These are phyloP conservation scores for Acropora tenuis DNA, from an alignment of 64 coral and sea anemone genomes.

Conservation along the genomic window DNA sequence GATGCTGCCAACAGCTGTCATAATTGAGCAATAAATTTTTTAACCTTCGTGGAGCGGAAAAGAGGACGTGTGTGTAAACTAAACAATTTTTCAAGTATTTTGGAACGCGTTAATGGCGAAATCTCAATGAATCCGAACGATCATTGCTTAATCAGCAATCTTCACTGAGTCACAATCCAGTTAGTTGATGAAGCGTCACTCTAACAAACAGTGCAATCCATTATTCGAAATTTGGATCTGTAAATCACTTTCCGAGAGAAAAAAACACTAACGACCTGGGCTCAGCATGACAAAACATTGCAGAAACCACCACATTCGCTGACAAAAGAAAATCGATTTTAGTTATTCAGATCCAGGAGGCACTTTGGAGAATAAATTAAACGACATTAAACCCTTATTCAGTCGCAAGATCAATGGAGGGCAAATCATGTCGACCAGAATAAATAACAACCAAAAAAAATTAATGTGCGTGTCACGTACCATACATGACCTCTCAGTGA, in stretches of 20 bases:
- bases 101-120: not conserved
- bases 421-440: not conserved
- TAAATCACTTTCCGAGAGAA: slow-evolving; percentile 3
- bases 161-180: no score
- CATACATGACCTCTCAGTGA: not conserved
- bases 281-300: not conserved
- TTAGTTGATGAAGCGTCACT: not conserved
- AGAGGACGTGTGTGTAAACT: not conserved
- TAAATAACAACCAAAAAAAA: not conserved
- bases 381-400: not conserved
- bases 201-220: slow-evolving; percentile 7
- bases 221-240: slow-evolving; percentile 17
- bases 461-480: not conserved
- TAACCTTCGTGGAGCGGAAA: no score
- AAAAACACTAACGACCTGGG: not conserved
- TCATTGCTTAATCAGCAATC: slow-evolving; percentile 24
- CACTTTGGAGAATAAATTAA: not conserved
- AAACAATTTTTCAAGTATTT: not conserved
- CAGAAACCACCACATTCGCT: not conserved
- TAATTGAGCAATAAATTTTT: not conserved
- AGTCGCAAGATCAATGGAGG: slow-evolving; percentile 4
- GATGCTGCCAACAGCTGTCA: not conserved
- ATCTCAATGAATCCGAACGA: slow-evolving; percentile 1
- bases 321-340: not conserved
- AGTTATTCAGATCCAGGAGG: not conserved